Base-by-base conservation (phyloP, 2,113 vertebrate species). In the Scomber colias region DNA sequence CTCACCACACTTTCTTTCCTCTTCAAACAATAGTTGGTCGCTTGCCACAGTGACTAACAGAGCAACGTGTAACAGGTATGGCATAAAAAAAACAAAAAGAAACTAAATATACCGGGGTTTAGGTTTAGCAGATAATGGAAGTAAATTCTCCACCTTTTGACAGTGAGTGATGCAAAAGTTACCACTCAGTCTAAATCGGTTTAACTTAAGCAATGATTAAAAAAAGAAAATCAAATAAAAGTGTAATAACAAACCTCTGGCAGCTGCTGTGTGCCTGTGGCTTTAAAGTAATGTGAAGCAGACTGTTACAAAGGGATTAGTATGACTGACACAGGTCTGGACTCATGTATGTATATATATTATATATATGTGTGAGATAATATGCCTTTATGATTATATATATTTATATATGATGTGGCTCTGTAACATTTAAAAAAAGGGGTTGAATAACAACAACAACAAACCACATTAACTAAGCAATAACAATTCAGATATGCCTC, bases 361-460 rank as follows among this genome's bases (percentile, higher is more conserved):
- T 35, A 35, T 35, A 35, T 35, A 35, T 35, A 35, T 35, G 7
- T 63, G 11, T 6, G 77, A 44, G 11, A 49, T 19, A 0, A 40
- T 77, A 71, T 56, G 16, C 16, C 16, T 27, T 60, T 57, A 51
- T 14, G 62, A 68, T 60, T 31, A 17, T 11, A 19, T 27, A 27
- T 27, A 27, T 27, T 27, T 27, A 27, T 27, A 27, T 27, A 27
- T 27, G 24, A 27, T 14, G 3, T 9, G 0, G 3, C 15, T 40
- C 4, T n/a, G 35, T 21, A 24, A 10, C 60, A 9, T 51, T 13
- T 27, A 2, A 27, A 27, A 27, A 27, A 27, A n/a, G n/a, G 24
- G 24, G 24, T 27, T 27, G 50, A 66, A 51, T 30, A 73, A 64
- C 64, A 77, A 50, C 62, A 62, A 62, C 64, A 77, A 50, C 62